Conservation (phyloP, 2,113 vertebrate genomes). For the Zosterops hypoxanthus region DNA sequence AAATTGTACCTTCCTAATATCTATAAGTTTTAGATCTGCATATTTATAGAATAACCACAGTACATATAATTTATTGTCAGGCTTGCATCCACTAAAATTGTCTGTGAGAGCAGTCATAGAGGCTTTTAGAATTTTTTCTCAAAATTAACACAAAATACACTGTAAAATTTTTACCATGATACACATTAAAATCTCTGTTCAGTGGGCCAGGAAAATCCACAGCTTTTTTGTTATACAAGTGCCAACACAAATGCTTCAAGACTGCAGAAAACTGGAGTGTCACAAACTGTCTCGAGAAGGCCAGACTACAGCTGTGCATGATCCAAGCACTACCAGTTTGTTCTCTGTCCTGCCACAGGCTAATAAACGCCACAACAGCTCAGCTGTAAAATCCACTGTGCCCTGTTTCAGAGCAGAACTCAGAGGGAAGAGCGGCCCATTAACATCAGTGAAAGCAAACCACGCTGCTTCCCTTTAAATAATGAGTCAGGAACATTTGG, state of each 20-base stretch:
- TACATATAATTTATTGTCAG: background rate
- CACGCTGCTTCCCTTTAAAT: background rate
- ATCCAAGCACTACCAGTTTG: background rate
- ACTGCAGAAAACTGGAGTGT: background rate
- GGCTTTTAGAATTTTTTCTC: background rate
- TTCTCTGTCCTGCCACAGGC: background rate
- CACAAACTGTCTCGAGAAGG: background rate
- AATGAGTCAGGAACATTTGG: background rate
- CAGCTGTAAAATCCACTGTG: background rate
- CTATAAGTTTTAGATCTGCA: background rate
- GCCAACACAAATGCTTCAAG: background rate
- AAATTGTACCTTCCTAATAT: background rate
- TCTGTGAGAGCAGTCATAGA: background rate
- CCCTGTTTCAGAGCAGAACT: background rate
- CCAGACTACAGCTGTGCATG: background rate
- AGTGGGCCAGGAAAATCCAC: background rate
- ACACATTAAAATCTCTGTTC: background rate
- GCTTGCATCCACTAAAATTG: background rate
- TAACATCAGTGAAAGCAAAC: background rate
- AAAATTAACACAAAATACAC: background rate
- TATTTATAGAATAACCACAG: background rate
- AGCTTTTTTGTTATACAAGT: background rate
- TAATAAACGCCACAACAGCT: background rate
- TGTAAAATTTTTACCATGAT: background rate
- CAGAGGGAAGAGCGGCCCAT: accelerated